phyloP scores from a whole-genome alignment of 2,113 vertebrate species.

The Carettochelys insculpta region DNA sequence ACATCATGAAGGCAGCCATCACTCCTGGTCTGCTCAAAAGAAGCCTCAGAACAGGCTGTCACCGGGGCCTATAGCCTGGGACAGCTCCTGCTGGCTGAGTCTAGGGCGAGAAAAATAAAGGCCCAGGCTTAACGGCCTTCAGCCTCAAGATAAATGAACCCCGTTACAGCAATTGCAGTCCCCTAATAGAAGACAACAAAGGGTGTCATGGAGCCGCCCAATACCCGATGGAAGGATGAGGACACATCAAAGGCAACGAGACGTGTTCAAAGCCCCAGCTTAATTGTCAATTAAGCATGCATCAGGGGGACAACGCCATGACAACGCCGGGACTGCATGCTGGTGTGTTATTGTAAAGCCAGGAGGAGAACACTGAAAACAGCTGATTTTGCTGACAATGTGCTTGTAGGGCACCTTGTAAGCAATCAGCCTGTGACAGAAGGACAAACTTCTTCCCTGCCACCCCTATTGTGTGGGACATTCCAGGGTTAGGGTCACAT shows the following conservation, averaged over 20 bases:
- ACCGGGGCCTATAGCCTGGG: conserved; percentile 75
- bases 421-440: conserved; percentile 84
- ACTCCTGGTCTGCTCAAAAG: conserved; percentile 84
- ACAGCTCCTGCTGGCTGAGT: conserved; percentile 90
- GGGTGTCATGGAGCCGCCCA: conserved; percentile 80
- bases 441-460: conserved; percentile 72
- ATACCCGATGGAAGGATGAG: conserved; percentile 83
- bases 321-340: conserved; percentile 89
- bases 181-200: conserved; percentile 93
- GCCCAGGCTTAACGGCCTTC: conserved; percentile 78
- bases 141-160: conserved; percentile 90
- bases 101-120: conserved; percentile 79
- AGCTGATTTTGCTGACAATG: conserved; percentile 95
- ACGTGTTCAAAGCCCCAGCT: conserved; percentile 84
- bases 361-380: conserved; percentile 88
- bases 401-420: conserved; percentile 91
- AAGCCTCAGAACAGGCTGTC: conserved; percentile 80
- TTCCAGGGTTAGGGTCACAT: conserved; percentile 83
- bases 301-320: conserved; percentile 90
- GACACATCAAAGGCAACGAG: conserved; percentile 87
- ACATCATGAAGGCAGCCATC: conserved; percentile 77
- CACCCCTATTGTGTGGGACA: conserved; percentile 76
- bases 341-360: conserved; percentile 88
- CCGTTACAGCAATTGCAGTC: conserved; percentile 87
- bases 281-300: conserved; percentile 99